Conservation (phyloP, 2,888 invertebrate species). For the Xiphydria camelus region DNA sequence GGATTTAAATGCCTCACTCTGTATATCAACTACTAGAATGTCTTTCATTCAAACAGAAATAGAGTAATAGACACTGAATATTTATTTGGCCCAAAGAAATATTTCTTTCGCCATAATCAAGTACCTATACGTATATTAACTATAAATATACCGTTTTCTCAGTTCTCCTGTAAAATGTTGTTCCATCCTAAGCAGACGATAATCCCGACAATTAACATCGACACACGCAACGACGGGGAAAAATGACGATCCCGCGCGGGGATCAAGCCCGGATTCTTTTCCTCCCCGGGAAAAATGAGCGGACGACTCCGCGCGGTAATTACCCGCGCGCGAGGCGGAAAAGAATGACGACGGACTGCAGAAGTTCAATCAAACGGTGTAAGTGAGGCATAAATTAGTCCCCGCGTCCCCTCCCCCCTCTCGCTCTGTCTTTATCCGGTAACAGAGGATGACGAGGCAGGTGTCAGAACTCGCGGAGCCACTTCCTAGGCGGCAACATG, state of each 20-base stretch:
- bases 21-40: conserved; percentile 5
- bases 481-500: conserved; percentile 49
- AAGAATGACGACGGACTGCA: conserved; percentile 17
- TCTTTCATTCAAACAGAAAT: too few relatives aligned
- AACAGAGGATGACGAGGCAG: conserved; percentile 46
- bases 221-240: conserved; percentile 9
- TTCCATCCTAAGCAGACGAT: conserved; percentile 1
- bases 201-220: conserved; percentile 7
- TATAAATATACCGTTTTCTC: too few relatives aligned
- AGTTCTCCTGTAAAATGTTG: too few relatives aligned
- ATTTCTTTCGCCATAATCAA: too few relatives aligned
- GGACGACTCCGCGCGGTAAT: neutral
- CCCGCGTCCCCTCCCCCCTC: conserved; percentile 18
- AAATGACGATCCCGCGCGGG: too few relatives aligned
- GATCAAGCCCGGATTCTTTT: neutral
- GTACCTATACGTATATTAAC: too few relatives aligned
- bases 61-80: too few relatives aligned
- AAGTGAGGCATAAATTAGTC: conserved; percentile 38
- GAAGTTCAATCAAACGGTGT: conserved; percentile 33
- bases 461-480: conserved; percentile 40
- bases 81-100: too few relatives aligned
- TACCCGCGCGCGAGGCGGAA: too few relatives aligned
- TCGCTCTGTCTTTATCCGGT: neutral
- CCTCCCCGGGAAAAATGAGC: too few relatives aligned
- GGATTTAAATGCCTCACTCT: conserved; percentile 14